Evolutionary conservation across 2,113 vertebrate species (phyloP).

Genomic region (Cariama cristata): DNA sequence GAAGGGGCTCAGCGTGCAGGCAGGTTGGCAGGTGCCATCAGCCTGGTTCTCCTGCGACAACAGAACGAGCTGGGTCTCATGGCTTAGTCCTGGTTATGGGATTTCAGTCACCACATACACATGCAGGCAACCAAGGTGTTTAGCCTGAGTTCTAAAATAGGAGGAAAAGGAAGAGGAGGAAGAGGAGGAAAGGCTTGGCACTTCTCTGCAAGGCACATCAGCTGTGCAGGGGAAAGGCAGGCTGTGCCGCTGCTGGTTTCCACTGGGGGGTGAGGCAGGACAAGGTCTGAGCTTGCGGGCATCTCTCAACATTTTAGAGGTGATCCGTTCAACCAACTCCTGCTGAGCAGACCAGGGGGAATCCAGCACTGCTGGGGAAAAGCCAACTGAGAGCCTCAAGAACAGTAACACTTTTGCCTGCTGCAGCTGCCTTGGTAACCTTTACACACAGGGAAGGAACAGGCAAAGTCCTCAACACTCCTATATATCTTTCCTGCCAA

Average conservation of each 20-base stretch:
- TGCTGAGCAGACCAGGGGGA: not conserved
- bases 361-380: not conserved
- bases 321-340: not conserved
- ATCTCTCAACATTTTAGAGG: too few relatives aligned
- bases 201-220: not conserved
- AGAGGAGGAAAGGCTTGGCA: not conserved
- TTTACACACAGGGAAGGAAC: not conserved
- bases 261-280: slow-evolving; percentile 41
- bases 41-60: not conserved
- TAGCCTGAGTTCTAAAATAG: not conserved
- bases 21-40: not conserved
- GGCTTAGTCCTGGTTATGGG: not conserved
- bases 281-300: not conserved
- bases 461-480: not conserved
- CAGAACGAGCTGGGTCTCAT: not conserved
- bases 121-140: not conserved
- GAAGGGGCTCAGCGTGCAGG: rapidly evolving
- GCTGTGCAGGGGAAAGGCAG: not conserved
- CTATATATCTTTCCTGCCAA: not conserved
- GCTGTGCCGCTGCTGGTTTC: slow-evolving; percentile 13
- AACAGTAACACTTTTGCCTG: not conserved
- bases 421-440: not conserved
- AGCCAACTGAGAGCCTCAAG: not conserved
- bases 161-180: not conserved
- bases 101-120: not conserved